Base-by-base conservation (phyloP, 1,140 invertebrate species). In the Drosophila bifasciata region DNA sequence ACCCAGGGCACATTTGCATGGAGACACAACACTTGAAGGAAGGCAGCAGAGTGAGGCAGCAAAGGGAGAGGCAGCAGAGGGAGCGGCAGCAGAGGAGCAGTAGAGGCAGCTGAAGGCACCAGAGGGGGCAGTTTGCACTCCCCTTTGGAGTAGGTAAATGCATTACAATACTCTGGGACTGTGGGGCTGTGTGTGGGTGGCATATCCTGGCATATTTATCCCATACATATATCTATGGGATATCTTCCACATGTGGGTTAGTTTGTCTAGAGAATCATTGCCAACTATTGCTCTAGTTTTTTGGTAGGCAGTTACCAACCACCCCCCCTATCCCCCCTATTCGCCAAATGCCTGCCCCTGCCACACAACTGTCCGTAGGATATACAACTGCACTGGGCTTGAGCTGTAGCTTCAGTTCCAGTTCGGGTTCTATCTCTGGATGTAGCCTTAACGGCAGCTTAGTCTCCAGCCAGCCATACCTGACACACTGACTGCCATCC, bases 1-100 rank as follows among this genome's bases (percentile, higher is more conserved):
- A 85, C n/a, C n/a, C 73, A 83, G 8, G 9, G 28, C 81, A 78
- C 81, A 78, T 71, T 78, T 88, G 83, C 81, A 88, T 86, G 75
- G 83, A 81, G 74, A 71, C 23, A 78, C 75, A 7, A 25, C 57
- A 78, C 75, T 78, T 71, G 66, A 78, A 78, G 66, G 66, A 25
- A 16, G 46, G 36, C 15, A 60, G 25, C n/a, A n/a, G n/a, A n/a
- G 63, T 48, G 23, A 28, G 25, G 25, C 1, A 28, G 25, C 8
- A 63, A 39, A 13, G 25, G 25, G 63, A 52, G 23, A 28, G 25
- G 25, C 1, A 28, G 25, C 8, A 63, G 43, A 13, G 25, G 25
- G 8, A 28, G 28, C 19, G 25, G 25, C 28, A 28, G 28, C 19
- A 21, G 19, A 11, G 23, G 49, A 15, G 21, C 41, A 25, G 25